phyloP scores from a whole-genome alignment of 2,113 vertebrate genomes.

The Colossoma macropomum region DNA sequence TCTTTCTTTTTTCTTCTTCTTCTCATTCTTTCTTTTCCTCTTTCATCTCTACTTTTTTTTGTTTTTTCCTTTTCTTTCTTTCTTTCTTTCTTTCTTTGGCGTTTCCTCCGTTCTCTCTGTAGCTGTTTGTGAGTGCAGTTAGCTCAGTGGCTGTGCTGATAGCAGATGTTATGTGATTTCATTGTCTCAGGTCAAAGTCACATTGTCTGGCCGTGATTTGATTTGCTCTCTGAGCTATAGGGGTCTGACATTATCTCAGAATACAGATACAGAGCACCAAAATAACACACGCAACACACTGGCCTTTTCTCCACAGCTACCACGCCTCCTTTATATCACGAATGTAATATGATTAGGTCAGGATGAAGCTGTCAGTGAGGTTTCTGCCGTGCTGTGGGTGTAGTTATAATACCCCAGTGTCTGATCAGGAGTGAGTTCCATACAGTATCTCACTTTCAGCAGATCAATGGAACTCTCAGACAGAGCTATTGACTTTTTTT shows the following conservation, averaged over 20 bases:
- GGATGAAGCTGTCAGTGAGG: conserved; percentile 22
- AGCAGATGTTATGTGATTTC: conserved; percentile 46
- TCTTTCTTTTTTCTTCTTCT: background rate
- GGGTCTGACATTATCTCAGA: conserved; percentile 38
- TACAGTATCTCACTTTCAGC: conserved; percentile 54
- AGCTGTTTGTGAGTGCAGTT: background rate
- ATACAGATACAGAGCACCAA: background rate
- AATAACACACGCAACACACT: conserved; percentile 8
- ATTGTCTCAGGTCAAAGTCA: conserved; percentile 53
- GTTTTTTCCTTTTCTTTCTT: background rate
- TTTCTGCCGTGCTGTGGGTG: conserved; percentile 7
- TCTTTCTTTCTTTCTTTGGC: background rate
- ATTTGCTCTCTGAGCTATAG: conserved; percentile 46
- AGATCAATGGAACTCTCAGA: conserved; percentile 56
- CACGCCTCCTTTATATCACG: background rate
- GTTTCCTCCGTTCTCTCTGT: background rate
- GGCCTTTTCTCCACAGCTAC: background rate
- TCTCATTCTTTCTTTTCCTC: background rate
- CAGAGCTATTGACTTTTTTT: conserved; percentile 45
- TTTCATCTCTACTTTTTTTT: background rate
- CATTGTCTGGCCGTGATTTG: conserved; percentile 50
- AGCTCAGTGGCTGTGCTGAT: background rate
- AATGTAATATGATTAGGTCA: conserved; percentile 31
- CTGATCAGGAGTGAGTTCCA: conserved; percentile 41
- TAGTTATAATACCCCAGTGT: conserved; percentile 45